Evolutionary conservation across 2,113 vertebrate species (phyloP), one percentile per base, ranked within the genome.

Genomic region (Phaethornis superciliosus): DNA sequence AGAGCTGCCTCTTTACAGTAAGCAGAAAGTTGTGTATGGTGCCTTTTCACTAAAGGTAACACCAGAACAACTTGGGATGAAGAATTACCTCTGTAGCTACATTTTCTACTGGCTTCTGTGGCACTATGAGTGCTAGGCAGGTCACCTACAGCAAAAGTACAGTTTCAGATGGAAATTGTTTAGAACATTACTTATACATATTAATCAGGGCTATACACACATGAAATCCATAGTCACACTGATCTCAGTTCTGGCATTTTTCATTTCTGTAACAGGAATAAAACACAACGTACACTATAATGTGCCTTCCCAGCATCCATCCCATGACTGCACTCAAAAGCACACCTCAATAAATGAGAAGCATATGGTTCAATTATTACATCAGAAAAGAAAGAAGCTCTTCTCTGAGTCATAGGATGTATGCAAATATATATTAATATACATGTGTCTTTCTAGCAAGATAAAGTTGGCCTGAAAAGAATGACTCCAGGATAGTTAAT

Each of bases 101-200:
- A 1, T 49, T n/a, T 79, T 70, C 7, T 49, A 15, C 24, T 65
- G 23, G 9, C 10, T 85, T 87, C 33, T 65, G 37, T 40, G 37
- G 37, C n/a, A 10, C 65, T 35, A 20, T 23, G 51, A 52, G 5
- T 7, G 26, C 19, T 37, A 4, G 5, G n/a, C 35, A 81, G 32
- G 10, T 46, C 5, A 1, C 24, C 64, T 68, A 35, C 14, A 12
- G 8, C 62, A 71, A 75, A 82, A 82, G 13, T 30, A 70, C 12
- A 63, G 17, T 28, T 88, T 65, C 44, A 44, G 58, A 44, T 4
- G 2, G 47, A 55, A 65, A 58, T 10, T 44, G 17, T 28, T 44
- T 44, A 28, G 49, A 58, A 6, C 0, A 0, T 59, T 64, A 75
- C 5, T 47, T 54, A 15, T 8, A 19, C 10, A 2, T 6, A 8